Percentiles rank a stretch among this genome's conserved stretches.
Conservation (phyloP, 2,797 vertebrate genomes). For the Kryptopterus vitreolus region DNA sequence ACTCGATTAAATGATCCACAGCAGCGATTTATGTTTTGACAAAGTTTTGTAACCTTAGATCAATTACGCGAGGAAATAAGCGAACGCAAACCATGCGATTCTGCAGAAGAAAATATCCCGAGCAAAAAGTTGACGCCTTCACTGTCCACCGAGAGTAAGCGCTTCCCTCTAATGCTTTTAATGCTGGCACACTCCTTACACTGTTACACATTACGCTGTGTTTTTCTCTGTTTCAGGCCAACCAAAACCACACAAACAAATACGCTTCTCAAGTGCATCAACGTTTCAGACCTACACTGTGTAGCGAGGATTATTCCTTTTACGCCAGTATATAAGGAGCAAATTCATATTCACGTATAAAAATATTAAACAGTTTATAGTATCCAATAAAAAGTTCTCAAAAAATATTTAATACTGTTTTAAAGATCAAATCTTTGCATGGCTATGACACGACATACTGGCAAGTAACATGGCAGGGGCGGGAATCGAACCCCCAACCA, state of each 20-base stretch:
- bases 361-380: too few species aligned
- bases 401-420: too few species aligned
- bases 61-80: conserved; percentile 2
- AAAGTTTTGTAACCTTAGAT: not conserved
- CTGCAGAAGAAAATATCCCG: not conserved
- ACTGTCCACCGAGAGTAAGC: conserved; percentile 17
- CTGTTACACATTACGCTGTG: not conserved
- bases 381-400: too few species aligned
- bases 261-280: conserved; percentile 32
- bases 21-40: not conserved
- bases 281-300: conserved; percentile 1
- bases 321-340: not conserved
- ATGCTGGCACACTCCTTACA: not conserved
- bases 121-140: conserved; percentile 5
- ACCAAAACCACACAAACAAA: conserved; percentile 14
- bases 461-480: too few species aligned
- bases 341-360: not conserved
- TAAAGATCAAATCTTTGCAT: too few species aligned
- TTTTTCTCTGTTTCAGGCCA: conserved; percentile 29
- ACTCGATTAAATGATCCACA: not conserved
- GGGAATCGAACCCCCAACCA: too few species aligned
- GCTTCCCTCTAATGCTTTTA: not conserved
- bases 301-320: not conserved
- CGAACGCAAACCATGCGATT: not conserved
- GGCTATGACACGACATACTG: too few species aligned